Base-by-base conservation (phyloP, 1,140 invertebrate genomes). In the Meteorus sp. region DNA sequence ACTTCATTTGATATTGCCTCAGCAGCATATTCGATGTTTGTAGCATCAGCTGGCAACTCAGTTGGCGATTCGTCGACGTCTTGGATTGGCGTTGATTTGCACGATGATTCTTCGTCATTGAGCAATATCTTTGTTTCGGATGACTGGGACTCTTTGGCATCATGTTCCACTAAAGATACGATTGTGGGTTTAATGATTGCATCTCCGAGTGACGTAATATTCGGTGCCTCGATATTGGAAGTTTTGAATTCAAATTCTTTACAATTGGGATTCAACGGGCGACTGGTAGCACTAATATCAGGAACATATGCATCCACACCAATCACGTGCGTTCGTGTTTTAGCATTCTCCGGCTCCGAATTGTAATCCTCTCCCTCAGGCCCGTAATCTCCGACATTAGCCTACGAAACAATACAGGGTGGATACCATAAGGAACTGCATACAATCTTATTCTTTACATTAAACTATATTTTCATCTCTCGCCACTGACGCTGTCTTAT, bases 261-360 rank as follows among this genome's bases (percentile, higher is more conserved):
- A 35, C 75, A 78, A 53, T 80, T 74, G 3, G 78, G 78, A 56
- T 80, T 80, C 8, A 80, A 61, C 2, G 72, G 74, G 44, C 65
- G 70, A 56, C 59, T 68, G 25, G 60, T 69, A 25, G 8, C 13
- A 15, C 15, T 39, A 43, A 55, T n/a, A 59, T 43, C 47, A 50
- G 41, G 29, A 43, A 56, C 47, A 50, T 33, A 6, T 60, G 17
- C 48, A 43, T 29, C 13, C 44, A 59, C 17, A 51, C 13, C 31
- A 41, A 9, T n/a, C 37, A 13, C n/a, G n/a, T n/a, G 23, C 6
- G 11, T 15, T 56, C 35, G 33, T 27, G 15, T 23, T 20, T n/a
- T 9, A 64, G 59, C 66, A 47, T 67, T 74, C 19, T 79, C 76
- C 7, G 66, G 66, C 47, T 78, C 76, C 17, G 74, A 78, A 63